Base-by-base conservation (phyloP, 2,797 vertebrate genomes). In the Siniperca obscura region DNA sequence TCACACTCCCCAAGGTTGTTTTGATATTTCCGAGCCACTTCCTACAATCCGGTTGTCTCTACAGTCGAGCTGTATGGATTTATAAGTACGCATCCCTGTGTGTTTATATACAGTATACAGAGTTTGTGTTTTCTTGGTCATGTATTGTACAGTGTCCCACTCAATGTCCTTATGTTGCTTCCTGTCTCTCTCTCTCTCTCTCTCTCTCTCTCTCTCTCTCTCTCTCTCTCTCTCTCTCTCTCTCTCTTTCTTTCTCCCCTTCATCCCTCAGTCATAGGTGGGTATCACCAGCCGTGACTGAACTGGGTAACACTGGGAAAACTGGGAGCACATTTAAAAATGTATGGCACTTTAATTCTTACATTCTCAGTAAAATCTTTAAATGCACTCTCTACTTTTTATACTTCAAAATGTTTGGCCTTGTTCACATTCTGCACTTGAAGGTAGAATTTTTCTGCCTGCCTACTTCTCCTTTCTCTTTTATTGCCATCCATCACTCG, bases 11-110 rank as follows among this genome's bases (percentile, higher is more conserved):
- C 84, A 90, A 92, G 87, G 90, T 93, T 89, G 89, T 86, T 90
- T 82, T 88, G 86, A 90, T 91, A 86, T 92, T 93, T 93, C 84
- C 1, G 6, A 90, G 78, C 74, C 80, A 78, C 89, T 92, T 90
- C 52, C 83, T 73, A 76, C 69, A 81, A 48, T 85, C 40, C 44
- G 5, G 64, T 70, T 81, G 30, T 82, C 59, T 69, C 19, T 88
- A 66, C 61, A 64, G 76, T 62, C 70, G n/a, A 70, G 57, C 48
- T 80, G 42, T 86, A 86, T 88, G 81, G 76, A 87, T 91, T 90
- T 65, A 70, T 68, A 74, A 80, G 70, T 27, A 11, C 75, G 61
- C 12, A 38, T 48, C 6, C 81, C 7, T 84, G 34, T 42, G 34
- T 69, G 67, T 55, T 59, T 80, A 21, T 84, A 25, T 22, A 66